A percentile compares a stretch with the other conserved stretches of the same genome.
phyloP scores from a whole-genome alignment of 1,140 invertebrate genomes.

The Trichonephila clavipes region DNA sequence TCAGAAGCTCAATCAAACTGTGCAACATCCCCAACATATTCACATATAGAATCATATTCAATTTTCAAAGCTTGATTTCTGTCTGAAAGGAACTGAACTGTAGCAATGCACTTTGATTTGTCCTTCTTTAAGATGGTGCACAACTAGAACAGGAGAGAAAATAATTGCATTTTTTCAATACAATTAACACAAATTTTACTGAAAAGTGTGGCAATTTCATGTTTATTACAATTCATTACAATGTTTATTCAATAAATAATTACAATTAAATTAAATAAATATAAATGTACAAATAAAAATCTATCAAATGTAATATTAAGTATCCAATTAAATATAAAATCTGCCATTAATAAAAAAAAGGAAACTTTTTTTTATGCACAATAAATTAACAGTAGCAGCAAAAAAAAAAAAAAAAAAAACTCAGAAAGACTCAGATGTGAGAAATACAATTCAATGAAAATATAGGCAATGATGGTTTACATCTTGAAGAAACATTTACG shows the following conservation, averaged over 20 bases:
- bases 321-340: too few relatives aligned
- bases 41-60: conserved; percentile 81
- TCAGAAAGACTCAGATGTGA: too few relatives aligned
- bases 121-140: conserved; percentile 80
- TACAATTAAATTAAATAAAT: too few relatives aligned
- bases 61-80: conserved; percentile 79
- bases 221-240: neutral
- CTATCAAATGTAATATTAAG: too few relatives aligned
- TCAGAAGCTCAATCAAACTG: conserved; percentile 48
- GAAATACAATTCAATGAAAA: too few relatives aligned
- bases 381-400: too few relatives aligned
- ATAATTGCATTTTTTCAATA: neutral
- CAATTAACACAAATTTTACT: neutral
- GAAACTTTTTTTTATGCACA: too few relatives aligned
- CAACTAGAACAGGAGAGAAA: conserved; percentile 77
- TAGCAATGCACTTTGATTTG: conserved; percentile 79
- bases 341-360: too few relatives aligned
- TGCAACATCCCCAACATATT: conserved; percentile 80
- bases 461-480: too few relatives aligned
- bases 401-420: too few relatives aligned
- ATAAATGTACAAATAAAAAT: too few relatives aligned
- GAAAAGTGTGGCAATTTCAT: neutral
- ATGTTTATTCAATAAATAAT: neutral
- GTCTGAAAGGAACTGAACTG: conserved; percentile 80
- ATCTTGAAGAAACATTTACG: too few relatives aligned